These are phyloP conservation scores for Phataginus tricuspis DNA, from an alignment of 2,797 vertebrate species.

Conservation along the genomic window DNA sequence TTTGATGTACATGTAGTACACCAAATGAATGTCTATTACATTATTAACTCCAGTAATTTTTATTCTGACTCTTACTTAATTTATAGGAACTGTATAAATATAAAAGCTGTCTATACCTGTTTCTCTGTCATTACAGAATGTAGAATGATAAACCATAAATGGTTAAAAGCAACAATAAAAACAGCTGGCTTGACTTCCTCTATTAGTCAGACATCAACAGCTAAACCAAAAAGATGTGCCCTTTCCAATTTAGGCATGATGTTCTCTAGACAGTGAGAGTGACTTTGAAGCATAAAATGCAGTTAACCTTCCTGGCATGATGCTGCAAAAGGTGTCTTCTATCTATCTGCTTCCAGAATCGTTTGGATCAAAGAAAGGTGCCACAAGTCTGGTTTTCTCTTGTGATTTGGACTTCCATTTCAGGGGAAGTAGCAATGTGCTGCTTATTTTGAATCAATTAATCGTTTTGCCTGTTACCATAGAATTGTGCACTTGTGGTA, in stretches of 20 bases:
- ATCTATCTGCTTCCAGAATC: conserved; percentile 62
- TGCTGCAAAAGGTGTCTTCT: conserved; percentile 65
- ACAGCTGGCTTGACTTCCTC: background rate
- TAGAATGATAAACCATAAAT: background rate
- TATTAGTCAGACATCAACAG: conserved; percentile 55
- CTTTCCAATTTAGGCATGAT: conserved; percentile 65
- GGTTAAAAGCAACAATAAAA: conserved; percentile 51
- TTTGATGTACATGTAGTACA: background rate
- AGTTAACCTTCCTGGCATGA: conserved; percentile 65
- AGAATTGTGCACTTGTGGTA: background rate
- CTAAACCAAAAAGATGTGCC: conserved; percentile 57
- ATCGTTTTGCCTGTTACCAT: background rate
- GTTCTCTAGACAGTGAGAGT: conserved; percentile 59
- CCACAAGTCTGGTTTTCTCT: conserved; percentile 2
- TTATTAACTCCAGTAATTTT: background rate
- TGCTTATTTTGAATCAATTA: conserved; percentile 69
- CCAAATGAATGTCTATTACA: background rate
- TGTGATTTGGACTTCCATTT: conserved; percentile 17
- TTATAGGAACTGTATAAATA: background rate
- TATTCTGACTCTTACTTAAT: background rate
- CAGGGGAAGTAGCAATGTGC: background rate
- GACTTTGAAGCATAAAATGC: conserved; percentile 73
- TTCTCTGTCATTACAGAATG: background rate
- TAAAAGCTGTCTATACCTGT: background rate
- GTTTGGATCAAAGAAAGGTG: conserved; percentile 71